Evolutionary conservation across 2,888 invertebrate species (phyloP).

Genomic region (Acanthosepion pharaonis): DNA sequence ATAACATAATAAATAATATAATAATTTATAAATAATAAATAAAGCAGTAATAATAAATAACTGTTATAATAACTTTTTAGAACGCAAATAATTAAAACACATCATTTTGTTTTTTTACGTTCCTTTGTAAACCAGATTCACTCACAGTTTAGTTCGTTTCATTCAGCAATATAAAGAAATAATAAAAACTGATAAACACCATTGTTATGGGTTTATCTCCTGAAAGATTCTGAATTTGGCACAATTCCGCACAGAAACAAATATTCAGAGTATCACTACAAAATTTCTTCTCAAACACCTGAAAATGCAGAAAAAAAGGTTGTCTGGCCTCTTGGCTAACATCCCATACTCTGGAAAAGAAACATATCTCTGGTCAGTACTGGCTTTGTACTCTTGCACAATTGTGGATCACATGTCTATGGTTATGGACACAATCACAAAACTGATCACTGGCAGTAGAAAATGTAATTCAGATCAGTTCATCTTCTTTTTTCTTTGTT

Average conservation of each 20-base stretch:
- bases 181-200: not conserved
- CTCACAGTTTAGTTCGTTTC: not conserved
- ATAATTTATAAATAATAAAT: too few relatives aligned
- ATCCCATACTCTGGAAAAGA: not conserved
- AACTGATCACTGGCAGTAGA: not conserved
- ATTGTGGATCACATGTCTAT: not conserved
- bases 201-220: not conserved
- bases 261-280: too few relatives aligned
- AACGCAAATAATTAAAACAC: not conserved
- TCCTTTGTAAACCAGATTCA: not conserved
- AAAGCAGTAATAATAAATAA: too few relatives aligned
- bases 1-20: too few relatives aligned
- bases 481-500: too few relatives aligned
- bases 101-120: not conserved
- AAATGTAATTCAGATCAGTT: not conserved
- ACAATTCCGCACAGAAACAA: not conserved
- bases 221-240: not conserved
- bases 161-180: not conserved
- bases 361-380: not conserved
- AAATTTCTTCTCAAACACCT: not conserved
- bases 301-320: too few relatives aligned
- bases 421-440: not conserved
- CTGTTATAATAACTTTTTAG: too few relatives aligned
- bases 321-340: slow-evolving; percentile 13
- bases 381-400: not conserved